Base-by-base conservation (phyloP, 2,888 invertebrate genomes). In the Tinea semifulvella region DNA sequence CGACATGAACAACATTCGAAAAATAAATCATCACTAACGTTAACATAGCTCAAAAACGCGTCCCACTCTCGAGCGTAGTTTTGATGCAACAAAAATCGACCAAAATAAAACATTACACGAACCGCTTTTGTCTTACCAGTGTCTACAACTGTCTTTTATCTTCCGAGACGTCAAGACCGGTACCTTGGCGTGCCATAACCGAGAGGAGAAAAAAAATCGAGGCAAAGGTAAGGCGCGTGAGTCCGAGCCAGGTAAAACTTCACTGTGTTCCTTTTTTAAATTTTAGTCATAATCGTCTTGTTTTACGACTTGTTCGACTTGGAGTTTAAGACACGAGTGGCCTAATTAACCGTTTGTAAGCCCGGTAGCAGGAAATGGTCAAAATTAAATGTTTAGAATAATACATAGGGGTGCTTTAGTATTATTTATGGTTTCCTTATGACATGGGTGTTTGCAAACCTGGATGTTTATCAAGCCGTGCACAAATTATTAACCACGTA, bases 91-190 rank as follows among this genome's bases (percentile, higher is more conserved):
- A 36, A 39, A 22, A 40, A n/a, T 20, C 2, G 11, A 40, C 20
- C 22, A 20, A 73, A 74, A 71, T 61, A 70, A 52, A 70, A 76
- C 65, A 74, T 65, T 65, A 65, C 63, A 60, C 58, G 61, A 56
- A 58, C 49, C 55, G 63, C 71, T 73, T 74, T 77, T 77, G 74
- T 77, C 68, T 79, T 75, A 72, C 69, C 65, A 68, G 66, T 74
- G 76, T 76, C 70, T 73, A 73, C 72, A 70, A 65, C 61, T 63
- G 66, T 63, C 67, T 66, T 68, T 66, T 70, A 68, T 69, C 67
- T 68, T 60, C 60, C n/a, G 40, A 60, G 60, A 63, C 62, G 65
- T 62, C 63, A 59, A 55, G 7, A 40, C 40, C 20, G 40, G 40
- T 22, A 40, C 22, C 11, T 22, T 22, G 22, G 40, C 36, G 36